Conservation (phyloP, 2,888 invertebrate genomes). For the Macaria liturata region DNA sequence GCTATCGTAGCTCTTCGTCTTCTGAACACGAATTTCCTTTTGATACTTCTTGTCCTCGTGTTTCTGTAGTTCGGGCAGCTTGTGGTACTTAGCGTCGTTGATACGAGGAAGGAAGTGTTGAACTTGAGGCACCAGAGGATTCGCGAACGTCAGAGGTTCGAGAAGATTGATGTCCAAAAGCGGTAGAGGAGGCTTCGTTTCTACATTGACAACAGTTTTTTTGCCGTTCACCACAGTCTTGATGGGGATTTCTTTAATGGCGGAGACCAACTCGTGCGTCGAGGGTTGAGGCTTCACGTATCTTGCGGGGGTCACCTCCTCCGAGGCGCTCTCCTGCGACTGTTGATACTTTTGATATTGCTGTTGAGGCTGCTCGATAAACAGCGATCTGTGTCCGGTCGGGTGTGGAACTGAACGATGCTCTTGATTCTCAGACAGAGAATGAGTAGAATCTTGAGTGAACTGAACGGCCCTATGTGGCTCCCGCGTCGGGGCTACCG, state of each 20-base stretch:
- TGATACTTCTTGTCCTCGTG: conserved; percentile 55
- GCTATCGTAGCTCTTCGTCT: conserved; percentile 59
- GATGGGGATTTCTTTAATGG: conserved; percentile 51
- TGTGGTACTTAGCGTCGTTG: conserved; percentile 60
- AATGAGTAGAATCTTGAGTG: conserved; percentile 20
- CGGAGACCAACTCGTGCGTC: conserved; percentile 48
- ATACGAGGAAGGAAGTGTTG: conserved; percentile 76
- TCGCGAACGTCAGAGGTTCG: conserved; percentile 71
- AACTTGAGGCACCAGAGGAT: conserved; percentile 75
- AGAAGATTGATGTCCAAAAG: conserved; percentile 68
- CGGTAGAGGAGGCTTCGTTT: conserved; percentile 64
- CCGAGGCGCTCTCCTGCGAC: conserved; percentile 31
- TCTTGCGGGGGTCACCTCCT: conserved; percentile 26
- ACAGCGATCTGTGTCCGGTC: conserved; percentile 53
- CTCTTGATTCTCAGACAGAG: conserved; percentile 15
- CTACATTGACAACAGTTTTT: conserved; percentile 60
- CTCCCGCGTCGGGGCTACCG: conserved; percentile 11
- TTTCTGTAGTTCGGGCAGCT: conserved; percentile 50
- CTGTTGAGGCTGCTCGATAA: conserved; percentile 47
- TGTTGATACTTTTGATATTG: conserved; percentile 46
- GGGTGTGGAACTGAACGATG: conserved; percentile 49
- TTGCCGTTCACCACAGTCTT: conserved; percentile 64
- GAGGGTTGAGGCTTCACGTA: conserved; percentile 39
- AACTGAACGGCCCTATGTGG: conserved; percentile 3
- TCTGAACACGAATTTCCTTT: conserved; percentile 56